These are phyloP conservation scores for Lithophane socia DNA, from an alignment of 2,888 invertebrate genomes.

Conservation along the genomic window DNA sequence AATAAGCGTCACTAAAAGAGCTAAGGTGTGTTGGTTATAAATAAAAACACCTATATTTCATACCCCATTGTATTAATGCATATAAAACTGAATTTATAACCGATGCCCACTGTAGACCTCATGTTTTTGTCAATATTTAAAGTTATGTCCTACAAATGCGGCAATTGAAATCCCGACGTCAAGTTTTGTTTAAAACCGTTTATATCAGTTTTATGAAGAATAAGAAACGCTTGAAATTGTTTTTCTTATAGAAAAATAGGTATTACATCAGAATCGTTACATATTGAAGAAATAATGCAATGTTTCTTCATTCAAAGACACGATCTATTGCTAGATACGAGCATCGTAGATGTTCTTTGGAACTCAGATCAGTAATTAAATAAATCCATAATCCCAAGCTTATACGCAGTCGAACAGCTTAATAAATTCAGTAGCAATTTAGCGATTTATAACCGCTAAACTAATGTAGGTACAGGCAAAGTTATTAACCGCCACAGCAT, in stretches of 20 bases:
- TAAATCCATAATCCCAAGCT: constrained; percentile 52
- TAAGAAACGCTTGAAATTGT: constrained; percentile 2
- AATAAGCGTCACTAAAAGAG: constrained; percentile 47
- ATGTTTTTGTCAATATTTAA: constrained; percentile 60
- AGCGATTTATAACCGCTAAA: constrained; percentile 57
- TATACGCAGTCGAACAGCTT: constrained; percentile 43
- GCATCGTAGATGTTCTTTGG: constrained; percentile 17
- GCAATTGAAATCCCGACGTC: constrained; percentile 43
- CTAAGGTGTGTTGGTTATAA: constrained; percentile 57
- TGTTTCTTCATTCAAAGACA: background rate
- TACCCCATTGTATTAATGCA: constrained; percentile 57
- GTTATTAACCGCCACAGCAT: constrained; percentile 41
- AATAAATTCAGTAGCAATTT: constrained; percentile 63
- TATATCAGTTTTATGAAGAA: background rate
- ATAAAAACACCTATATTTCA: constrained; percentile 66
- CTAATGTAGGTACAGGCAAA: constrained; percentile 45
- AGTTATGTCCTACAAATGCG: constrained; percentile 56
- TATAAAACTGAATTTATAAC: constrained; percentile 66
- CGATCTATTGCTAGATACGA: constrained; percentile 16
- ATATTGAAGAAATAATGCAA: constrained; percentile 1
- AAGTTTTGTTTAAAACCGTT: constrained; percentile 36
- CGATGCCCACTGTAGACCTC: constrained; percentile 47
- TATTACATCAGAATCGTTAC: background rate
- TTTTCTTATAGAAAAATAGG: constrained; percentile 25
- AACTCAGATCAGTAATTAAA: constrained; percentile 51